Evolutionary conservation across 2,888 invertebrate species (phyloP).

Genomic region (Chrysolina oricalcia): DNA sequence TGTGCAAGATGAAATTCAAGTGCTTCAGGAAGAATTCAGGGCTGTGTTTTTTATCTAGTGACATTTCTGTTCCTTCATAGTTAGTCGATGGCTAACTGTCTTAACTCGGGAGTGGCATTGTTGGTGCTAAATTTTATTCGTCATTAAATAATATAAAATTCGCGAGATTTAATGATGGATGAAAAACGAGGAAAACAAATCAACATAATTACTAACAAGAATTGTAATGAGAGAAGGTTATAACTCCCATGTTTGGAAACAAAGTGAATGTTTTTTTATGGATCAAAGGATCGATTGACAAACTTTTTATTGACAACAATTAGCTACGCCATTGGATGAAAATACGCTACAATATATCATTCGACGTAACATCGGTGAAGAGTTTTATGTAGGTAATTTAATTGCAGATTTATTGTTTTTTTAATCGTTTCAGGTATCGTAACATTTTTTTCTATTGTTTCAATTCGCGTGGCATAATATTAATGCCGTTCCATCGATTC

Average conservation of each 20-base stretch:
- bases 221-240: background rate
- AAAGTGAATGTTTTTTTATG: background rate
- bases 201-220: background rate
- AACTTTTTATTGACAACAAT: conserved; percentile 15
- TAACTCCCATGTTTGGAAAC: background rate
- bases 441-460: conserved; percentile 34
- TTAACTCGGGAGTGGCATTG: too few species aligned
- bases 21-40: too few species aligned
- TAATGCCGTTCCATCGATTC: background rate
- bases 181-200: background rate
- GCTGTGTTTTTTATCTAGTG: too few species aligned
- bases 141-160: too few species aligned
- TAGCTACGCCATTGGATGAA: conserved; percentile 29
- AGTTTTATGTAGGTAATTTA: background rate
- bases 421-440: background rate
- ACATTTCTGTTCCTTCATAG: too few species aligned
- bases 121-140: too few species aligned
- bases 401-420: conserved; percentile 5
- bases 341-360: background rate
- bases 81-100: too few species aligned
- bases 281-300: conserved; percentile 2
- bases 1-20: too few species aligned
- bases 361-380: background rate
- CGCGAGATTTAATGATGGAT: too few species aligned
- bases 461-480: conserved; percentile 13